A percentile compares a stretch with the other conserved stretches of the same genome.
phyloP scores from a whole-genome alignment of 2,888 invertebrate species.

The Hermodice carunculata region DNA sequence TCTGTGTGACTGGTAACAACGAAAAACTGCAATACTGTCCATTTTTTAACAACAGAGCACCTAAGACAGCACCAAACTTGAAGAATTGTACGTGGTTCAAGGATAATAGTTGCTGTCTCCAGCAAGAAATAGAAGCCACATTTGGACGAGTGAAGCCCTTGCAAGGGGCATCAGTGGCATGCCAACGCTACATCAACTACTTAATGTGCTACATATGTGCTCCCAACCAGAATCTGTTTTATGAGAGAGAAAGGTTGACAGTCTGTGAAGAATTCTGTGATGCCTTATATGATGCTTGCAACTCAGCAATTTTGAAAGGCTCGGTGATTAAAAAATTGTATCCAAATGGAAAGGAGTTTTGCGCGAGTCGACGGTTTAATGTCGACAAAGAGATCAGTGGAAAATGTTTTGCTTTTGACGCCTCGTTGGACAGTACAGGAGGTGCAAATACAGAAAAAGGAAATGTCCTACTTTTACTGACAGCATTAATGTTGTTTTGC shows the following conservation, averaged over 20 bases:
- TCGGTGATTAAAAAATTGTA: conserved; percentile 63
- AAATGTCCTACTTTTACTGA: too few species aligned
- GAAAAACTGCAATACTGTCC: conserved; percentile 53
- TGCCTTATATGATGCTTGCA: conserved; percentile 65
- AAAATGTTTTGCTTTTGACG: conserved; percentile 60
- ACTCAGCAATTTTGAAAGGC: conserved; percentile 66
- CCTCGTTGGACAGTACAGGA: conserved; percentile 9
- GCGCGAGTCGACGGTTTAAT: conserved; percentile 63
- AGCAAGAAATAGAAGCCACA: conserved; percentile 68
- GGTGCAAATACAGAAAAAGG: too few species aligned
- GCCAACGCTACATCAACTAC: conserved; percentile 68
- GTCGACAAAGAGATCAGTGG: conserved; percentile 52
- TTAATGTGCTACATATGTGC: conserved; percentile 70
- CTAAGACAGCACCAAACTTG: conserved; percentile 64
- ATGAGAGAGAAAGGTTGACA: conserved; percentile 62
- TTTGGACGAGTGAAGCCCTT: conserved; percentile 69
- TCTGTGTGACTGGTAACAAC: too few species aligned
- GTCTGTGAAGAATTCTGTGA: conserved; percentile 69
- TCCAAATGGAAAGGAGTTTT: conserved; percentile 63
- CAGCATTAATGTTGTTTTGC: too few species aligned
- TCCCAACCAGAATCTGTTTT: conserved; percentile 67
- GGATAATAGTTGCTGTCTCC: conserved; percentile 68
- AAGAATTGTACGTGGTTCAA: conserved; percentile 70
- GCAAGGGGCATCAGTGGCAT: conserved; percentile 65
- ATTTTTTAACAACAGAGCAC: conserved; percentile 69